Base-by-base conservation (phyloP, 2,888 invertebrate species). In the Oscheius myriophilus region DNA sequence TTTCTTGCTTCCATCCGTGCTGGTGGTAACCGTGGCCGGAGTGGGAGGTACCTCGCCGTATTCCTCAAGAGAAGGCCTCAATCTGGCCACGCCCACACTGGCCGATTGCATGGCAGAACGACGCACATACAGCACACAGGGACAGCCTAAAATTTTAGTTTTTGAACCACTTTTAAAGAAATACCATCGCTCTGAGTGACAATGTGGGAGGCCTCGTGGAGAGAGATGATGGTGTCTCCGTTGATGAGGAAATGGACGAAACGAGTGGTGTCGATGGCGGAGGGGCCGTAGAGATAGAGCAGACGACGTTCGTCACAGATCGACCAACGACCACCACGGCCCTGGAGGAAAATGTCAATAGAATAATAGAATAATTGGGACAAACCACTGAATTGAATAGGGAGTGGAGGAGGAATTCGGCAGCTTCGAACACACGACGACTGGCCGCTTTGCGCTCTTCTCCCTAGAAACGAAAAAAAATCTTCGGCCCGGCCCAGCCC, bases 401-500 rank as follows among this genome's bases (percentile, higher is more conserved):
- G 1, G 81, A 80, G 79, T 94, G 93, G 7, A 97, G 90, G 46
- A 97, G 89, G 75, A 93, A 93, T 88, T 98, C 97, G 0, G 97
- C 98, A 0, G 97, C 96, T 88, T 98, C 97, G 70, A 95, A 91
- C 0, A 98, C 98, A 78, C 98, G 90, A 92, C 96, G 93, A 0
- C 97, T 97, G 0, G 95, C 96, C 0, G 98, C 68, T 53, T 78
- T 78, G 42, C 49, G 61, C 21, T 55, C 67, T 39, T 67, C 63
- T 23, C 42, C 59, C 51, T 46, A 23, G n/a, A 46, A 18, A n/a
- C n/a, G n/a, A n/a, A n/a, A n/a, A n/a, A n/a, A n/a, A n/a, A n/a
- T n/a, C n/a, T n/a, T n/a, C n/a, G n/a, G n/a, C n/a, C n/a, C n/a
- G n/a, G n/a, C n/a, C n/a, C n/a, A n/a, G n/a, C n/a, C n/a, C n/a